These are phyloP conservation scores for Drosophila hamatofila DNA, from an alignment of 2,888 invertebrate species.

Conservation along the genomic window DNA sequence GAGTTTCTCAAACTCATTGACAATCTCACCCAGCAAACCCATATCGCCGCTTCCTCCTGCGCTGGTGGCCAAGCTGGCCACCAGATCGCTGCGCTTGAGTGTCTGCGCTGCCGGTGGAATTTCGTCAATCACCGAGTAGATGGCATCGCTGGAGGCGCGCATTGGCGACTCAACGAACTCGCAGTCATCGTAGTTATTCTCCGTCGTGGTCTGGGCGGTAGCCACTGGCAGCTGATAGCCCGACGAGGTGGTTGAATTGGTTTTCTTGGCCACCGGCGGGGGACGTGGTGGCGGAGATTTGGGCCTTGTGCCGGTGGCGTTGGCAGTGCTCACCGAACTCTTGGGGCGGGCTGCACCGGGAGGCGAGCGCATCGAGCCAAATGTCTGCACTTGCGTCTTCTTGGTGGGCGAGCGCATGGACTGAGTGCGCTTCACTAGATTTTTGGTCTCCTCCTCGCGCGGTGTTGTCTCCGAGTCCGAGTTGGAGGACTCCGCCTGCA, in stretches of 20 bases:
- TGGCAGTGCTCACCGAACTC: constrained; percentile 87
- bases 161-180: constrained; percentile 87
- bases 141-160: constrained; percentile 89
- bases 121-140: constrained; percentile 95
- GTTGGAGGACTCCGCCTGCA: constrained; percentile 86
- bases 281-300: constrained; percentile 92
- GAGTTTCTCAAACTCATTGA: constrained; percentile 93
- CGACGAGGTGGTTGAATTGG: constrained; percentile 86
- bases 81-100: constrained; percentile 82
- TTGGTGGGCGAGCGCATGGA: constrained; percentile 90
- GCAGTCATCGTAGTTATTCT: constrained; percentile 92
- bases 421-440: constrained; percentile 90
- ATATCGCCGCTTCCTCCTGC: constrained; percentile 87
- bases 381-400: constrained; percentile 89
- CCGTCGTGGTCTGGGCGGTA: constrained; percentile 75
- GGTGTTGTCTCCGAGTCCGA: constrained; percentile 84
- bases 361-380: constrained; percentile 92
- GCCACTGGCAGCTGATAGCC: constrained; percentile 87
- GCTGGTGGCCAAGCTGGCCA: constrained; percentile 81
- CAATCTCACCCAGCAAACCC: constrained; percentile 94
- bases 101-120: constrained; percentile 86
- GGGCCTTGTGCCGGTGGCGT: constrained; percentile 86
- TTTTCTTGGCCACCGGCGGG: constrained; percentile 84
- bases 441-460: constrained; percentile 85
- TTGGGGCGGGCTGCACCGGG: constrained; percentile 89